Conservation (phyloP, 2,888 invertebrate genomes). For the Carabus problematicus region DNA sequence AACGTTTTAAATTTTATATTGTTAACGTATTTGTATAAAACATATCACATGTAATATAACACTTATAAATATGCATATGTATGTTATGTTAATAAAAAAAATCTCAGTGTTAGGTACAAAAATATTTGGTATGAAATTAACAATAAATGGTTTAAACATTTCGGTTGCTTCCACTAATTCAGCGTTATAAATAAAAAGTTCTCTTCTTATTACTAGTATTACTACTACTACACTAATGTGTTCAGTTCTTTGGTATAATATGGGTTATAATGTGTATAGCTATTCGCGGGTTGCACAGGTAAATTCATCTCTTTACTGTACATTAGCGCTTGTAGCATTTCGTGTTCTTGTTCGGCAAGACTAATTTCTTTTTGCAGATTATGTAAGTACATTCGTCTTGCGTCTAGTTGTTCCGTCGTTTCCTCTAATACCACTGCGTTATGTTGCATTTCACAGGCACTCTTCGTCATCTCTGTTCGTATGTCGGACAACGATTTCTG, state of each 20-base stretch:
- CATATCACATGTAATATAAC: constrained; percentile 24
- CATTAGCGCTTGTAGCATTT: constrained; percentile 58
- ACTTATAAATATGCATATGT: constrained; percentile 23
- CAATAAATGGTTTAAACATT: constrained; percentile 23
- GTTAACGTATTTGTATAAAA: constrained; percentile 25
- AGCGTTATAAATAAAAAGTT: too few species aligned
- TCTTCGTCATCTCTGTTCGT: constrained; percentile 57
- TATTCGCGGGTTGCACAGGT: constrained; percentile 43
- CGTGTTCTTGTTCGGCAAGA: constrained; percentile 57
- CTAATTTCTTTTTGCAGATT: constrained; percentile 55
- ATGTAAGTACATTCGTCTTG: constrained; percentile 53
- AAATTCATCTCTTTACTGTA: constrained; percentile 48
- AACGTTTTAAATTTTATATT: constrained; percentile 15
- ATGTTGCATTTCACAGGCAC: constrained; percentile 59
- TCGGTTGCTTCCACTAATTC: neutral
- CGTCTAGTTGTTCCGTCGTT: constrained; percentile 55
- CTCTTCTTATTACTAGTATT: neutral
- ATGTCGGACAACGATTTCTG: constrained; percentile 53
- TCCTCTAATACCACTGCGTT: constrained; percentile 58
- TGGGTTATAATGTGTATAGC: constrained; percentile 49
- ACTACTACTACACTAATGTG: constrained; percentile 57
- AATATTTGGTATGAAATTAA: constrained; percentile 59
- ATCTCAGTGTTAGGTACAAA: constrained; percentile 55
- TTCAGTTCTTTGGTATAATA: constrained; percentile 61
- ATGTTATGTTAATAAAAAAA: constrained; percentile 23